Conservation (phyloP, 2,888 invertebrate species). For the Andricus quercusramuli region DNA sequence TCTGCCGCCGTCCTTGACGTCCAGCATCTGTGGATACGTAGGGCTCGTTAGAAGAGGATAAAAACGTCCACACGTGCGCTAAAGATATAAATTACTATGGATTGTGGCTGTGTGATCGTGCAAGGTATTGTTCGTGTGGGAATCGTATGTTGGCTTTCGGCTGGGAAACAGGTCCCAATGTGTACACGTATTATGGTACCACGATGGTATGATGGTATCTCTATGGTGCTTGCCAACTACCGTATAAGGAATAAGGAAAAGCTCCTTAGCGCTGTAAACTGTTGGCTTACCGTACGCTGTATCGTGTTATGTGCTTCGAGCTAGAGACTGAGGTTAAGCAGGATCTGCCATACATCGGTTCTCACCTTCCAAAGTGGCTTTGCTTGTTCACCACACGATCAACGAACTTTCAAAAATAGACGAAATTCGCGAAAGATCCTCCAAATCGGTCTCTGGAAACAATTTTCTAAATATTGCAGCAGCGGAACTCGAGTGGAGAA, state of each 20-base stretch:
- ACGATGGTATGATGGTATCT: slow-evolving; percentile 44
- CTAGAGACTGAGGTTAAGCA: slow-evolving; percentile 19
- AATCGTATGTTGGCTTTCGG: slow-evolving; percentile 42
- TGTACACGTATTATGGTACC: slow-evolving; percentile 45
- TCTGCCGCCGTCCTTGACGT: slow-evolving; percentile 72
- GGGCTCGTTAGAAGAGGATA: slow-evolving; percentile 48
- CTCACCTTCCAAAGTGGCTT: slow-evolving; percentile 37
- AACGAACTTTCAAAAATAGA: not conserved
- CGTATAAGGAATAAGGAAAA: slow-evolving; percentile 54
- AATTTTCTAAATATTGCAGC: too few species aligned
- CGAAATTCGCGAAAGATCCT: not conserved
- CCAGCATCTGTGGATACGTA: slow-evolving; percentile 72
- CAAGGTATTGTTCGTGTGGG: slow-evolving; percentile 41
- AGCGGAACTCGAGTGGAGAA: too few species aligned
- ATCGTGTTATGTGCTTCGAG: slow-evolving; percentile 34
- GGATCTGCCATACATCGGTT: slow-evolving; percentile 24
- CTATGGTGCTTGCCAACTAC: slow-evolving; percentile 38
- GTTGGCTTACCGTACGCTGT: slow-evolving; percentile 47
- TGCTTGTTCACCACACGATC: slow-evolving; percentile 2
- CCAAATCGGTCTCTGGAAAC: not conserved
- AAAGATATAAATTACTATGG: slow-evolving; percentile 32
- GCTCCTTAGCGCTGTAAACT: slow-evolving; percentile 55
- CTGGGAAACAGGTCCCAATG: slow-evolving; percentile 43
- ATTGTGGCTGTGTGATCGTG: slow-evolving; percentile 15
- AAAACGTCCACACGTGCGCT: slow-evolving; percentile 42